A percentile compares a stretch with the other conserved stretches of the same genome.
These are phyloP conservation scores for Bellardia pandia DNA, from an alignment of 2,888 invertebrate genomes.

Conservation along the genomic window DNA sequence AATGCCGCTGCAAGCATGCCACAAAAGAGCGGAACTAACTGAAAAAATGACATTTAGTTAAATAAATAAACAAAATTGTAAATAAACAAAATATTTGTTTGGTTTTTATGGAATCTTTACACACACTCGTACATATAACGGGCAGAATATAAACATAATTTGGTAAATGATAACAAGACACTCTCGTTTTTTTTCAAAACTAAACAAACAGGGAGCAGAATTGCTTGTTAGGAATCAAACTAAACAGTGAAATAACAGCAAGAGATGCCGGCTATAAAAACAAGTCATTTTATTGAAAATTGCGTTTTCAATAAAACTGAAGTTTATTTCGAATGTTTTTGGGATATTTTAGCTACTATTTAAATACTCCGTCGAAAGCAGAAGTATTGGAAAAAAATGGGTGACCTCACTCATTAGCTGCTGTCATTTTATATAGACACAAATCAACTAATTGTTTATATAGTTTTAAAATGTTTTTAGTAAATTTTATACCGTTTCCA, in stretches of 20 bases:
- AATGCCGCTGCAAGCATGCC: constrained; percentile 18
- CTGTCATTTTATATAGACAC: constrained; percentile 62
- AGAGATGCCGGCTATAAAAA: background rate
- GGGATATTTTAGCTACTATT: background rate
- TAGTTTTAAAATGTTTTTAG: constrained; percentile 67
- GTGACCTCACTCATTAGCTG: constrained; percentile 72
- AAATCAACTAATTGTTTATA: constrained; percentile 70
- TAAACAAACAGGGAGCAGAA: constrained; percentile 9
- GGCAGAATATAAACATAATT: constrained; percentile 30
- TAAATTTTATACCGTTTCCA: constrained; percentile 32
- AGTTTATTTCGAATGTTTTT: constrained; percentile 11
- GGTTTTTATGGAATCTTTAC: background rate
- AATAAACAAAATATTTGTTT: constrained; percentile 29
- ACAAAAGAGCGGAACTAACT: constrained; percentile 65
- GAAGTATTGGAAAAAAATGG: constrained; percentile 14
- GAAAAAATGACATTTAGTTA: constrained; percentile 63
- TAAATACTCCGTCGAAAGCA: background rate
- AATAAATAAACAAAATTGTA: constrained; percentile 63
- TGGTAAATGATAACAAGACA: constrained; percentile 1
- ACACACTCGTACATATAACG: background rate
- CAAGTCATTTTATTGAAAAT: constrained; percentile 50
- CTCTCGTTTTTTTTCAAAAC: constrained; percentile 25
- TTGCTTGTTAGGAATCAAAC: constrained; percentile 3
- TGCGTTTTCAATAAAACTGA: background rate
- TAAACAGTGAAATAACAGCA: constrained; percentile 9